phyloP scores from a whole-genome alignment of 1,140 invertebrate species.

The Macrostomum lignano region DNA sequence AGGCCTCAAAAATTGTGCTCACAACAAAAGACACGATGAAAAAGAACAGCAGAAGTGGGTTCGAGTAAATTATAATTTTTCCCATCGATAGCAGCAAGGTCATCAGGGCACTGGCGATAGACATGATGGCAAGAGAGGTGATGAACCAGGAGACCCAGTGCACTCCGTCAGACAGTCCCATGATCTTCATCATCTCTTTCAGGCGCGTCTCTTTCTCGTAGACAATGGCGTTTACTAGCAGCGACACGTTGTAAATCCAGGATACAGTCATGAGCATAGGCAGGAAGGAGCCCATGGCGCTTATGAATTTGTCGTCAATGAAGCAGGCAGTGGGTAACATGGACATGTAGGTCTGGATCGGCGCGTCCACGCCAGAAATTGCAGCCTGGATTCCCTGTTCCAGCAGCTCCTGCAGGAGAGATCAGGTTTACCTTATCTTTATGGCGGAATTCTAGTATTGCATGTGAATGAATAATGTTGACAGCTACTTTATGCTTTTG shows the following conservation, averaged over 20 bases:
- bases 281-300: conserved; percentile 36
- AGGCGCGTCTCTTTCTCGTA: conserved; percentile 37
- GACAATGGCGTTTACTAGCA: conserved; percentile 43
- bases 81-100: conserved; percentile 31
- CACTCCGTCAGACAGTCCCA: conserved; percentile 34
- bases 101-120: conserved; percentile 29
- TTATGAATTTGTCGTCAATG: conserved; percentile 38
- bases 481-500: too few species aligned
- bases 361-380: too few species aligned
- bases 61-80: conserved; percentile 29
- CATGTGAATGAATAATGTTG: too few species aligned
- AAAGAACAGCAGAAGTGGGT: conserved; percentile 30
- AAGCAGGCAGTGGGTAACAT: conserved; percentile 47
- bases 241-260: conserved; percentile 42
- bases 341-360: too few species aligned
- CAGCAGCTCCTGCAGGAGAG: too few species aligned
- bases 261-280: conserved; percentile 40
- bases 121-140: conserved; percentile 32
- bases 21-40: conserved; percentile 32
- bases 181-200: conserved; percentile 36
- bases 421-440: too few species aligned
- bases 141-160: conserved; percentile 38
- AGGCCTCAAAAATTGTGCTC: conserved; percentile 32
- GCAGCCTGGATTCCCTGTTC: too few species aligned
- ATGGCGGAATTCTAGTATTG: too few species aligned